phyloP scores from a whole-genome alignment of 1,140 invertebrate genomes.

The Conopomorpha cramerella region DNA sequence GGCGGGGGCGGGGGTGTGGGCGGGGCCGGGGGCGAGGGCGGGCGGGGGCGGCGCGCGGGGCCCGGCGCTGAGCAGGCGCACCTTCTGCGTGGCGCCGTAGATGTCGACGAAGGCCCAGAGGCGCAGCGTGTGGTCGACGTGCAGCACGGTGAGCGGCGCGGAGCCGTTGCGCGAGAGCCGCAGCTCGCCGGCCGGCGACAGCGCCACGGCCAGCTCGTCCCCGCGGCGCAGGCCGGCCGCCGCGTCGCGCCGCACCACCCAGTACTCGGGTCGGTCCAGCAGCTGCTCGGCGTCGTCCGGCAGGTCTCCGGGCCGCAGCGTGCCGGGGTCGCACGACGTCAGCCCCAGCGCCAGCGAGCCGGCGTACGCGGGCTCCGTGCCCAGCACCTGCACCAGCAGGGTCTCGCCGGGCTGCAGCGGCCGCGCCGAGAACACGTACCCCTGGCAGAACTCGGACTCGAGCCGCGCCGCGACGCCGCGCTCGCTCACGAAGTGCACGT shows the following conservation, averaged over 20 bases:
- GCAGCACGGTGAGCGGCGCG: conserved; percentile 82
- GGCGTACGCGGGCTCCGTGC: conserved; percentile 83
- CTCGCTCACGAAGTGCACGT: conserved; percentile 80
- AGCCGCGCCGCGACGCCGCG: conserved; percentile 79
- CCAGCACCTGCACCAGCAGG: conserved; percentile 83
- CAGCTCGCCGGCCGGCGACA: conserved; percentile 85
- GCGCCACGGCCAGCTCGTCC: conserved; percentile 89
- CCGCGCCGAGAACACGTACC: conserved; percentile 89
- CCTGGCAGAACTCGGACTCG: conserved; percentile 89
- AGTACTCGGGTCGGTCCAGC: conserved; percentile 94
- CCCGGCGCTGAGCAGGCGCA: conserved; percentile 60
- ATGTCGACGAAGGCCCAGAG: conserved; percentile 96
- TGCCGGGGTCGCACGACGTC: conserved; percentile 89
- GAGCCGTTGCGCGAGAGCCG: conserved; percentile 85
- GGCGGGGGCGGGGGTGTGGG: conserved; percentile 26
- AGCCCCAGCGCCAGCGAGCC: conserved; percentile 90
- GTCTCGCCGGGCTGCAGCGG: conserved; percentile 86
- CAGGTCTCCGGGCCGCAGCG: conserved; percentile 72
- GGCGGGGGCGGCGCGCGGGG: conserved; percentile 17
- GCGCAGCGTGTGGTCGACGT: conserved; percentile 87
- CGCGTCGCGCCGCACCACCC: conserved; percentile 94
- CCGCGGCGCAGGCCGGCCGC: conserved; percentile 80
- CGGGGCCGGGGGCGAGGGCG: conserved; percentile 22
- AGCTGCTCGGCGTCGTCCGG: conserved; percentile 93
- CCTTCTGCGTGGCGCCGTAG: conserved; percentile 89